Evolutionary conservation across 2,113 vertebrate genomes (phyloP).

Genomic region (Sander lucioperca): DNA sequence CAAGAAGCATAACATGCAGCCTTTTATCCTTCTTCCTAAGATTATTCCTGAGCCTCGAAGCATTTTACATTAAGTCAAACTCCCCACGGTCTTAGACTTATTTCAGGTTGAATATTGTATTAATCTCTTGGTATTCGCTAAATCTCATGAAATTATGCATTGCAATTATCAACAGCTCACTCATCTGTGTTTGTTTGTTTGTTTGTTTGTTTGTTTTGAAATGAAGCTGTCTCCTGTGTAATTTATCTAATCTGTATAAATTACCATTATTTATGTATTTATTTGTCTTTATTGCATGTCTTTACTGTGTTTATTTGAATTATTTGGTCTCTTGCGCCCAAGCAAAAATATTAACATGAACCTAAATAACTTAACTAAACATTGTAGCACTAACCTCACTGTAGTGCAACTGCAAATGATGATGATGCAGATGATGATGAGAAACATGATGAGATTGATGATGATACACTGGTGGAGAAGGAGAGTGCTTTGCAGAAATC

Average conservation of each 20-base stretch:
- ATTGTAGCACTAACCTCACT: background rate
- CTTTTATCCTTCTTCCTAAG: background rate
- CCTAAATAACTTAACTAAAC: background rate
- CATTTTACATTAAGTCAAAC: background rate
- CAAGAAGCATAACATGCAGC: background rate
- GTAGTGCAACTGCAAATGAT: background rate
- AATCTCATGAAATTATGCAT: constrained; percentile 14
- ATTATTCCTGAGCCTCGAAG: background rate
- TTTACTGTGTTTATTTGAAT: background rate
- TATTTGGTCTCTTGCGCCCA: background rate
- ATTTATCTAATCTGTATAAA: constrained; percentile 28
- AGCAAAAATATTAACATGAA: background rate
- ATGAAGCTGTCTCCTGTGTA: constrained; percentile 18
- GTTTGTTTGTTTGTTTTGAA: constrained; percentile 11
- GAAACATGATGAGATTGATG: background rate
- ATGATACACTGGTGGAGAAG: constrained; percentile 21
- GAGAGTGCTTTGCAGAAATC: constrained; percentile 4
- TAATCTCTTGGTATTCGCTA: background rate
- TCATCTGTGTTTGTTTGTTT: constrained; percentile 17
- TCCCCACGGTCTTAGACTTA: background rate
- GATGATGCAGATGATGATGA: constrained; percentile 17
- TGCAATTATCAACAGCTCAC: constrained; percentile 18
- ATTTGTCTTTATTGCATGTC: background rate
- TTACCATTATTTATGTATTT: constrained; percentile 2
- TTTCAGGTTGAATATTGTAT: constrained; percentile 9